Conservation (phyloP, 2,888 invertebrate species). For the Leptinotarsa tumamoca region DNA sequence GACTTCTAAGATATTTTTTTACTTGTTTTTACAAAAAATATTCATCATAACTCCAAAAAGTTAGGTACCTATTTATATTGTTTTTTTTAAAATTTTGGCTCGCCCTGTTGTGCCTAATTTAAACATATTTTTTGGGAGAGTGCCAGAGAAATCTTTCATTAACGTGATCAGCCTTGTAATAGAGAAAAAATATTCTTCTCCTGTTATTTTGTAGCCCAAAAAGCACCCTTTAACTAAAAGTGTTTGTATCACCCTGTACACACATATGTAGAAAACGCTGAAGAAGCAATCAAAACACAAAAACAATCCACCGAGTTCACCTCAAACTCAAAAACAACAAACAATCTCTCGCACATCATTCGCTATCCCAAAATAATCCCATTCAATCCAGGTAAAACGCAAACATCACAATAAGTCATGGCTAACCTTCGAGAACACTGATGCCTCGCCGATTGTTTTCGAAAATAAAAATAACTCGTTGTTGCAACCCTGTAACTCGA, state of each 20-base stretch:
- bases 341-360: constrained; percentile 11
- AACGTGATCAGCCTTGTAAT: too few species aligned
- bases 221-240: too few species aligned
- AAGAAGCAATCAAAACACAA: background rate
- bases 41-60: too few species aligned
- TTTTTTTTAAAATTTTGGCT: too few species aligned
- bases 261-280: background rate
- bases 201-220: too few species aligned
- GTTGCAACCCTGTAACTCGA: constrained; percentile 24
- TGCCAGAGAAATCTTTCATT: too few species aligned
- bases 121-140: too few species aligned
- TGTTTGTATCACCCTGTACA: constrained; percentile 15
- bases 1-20: too few species aligned
- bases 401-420: constrained; percentile 14
- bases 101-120: too few species aligned
- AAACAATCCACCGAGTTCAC: background rate
- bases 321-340: constrained; percentile 10
- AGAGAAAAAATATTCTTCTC: too few species aligned
- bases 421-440: constrained; percentile 9
- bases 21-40: too few species aligned
- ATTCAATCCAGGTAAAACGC: constrained; percentile 14
- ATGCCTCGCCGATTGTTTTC: background rate
- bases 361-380: constrained; percentile 13
- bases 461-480: constrained; percentile 31
- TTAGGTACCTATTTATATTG: too few species aligned